Conservation (phyloP, 2,113 vertebrate genomes). For the Pseudopodoces humilis region DNA sequence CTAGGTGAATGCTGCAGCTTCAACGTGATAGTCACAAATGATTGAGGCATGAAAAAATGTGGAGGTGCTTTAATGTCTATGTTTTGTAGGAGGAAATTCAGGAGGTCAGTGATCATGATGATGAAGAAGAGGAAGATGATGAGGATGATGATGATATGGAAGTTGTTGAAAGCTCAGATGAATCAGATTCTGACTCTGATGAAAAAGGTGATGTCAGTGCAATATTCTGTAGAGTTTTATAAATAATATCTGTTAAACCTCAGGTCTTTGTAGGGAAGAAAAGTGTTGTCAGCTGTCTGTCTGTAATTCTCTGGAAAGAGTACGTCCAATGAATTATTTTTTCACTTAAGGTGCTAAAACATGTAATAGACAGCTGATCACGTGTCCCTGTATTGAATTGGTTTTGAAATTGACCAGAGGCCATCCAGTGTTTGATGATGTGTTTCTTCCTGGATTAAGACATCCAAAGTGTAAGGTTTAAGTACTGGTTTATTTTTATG, state of each 20-base stretch:
- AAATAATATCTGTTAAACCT: background rate
- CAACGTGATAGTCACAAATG: background rate
- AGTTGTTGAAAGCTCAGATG: conserved; percentile 90
- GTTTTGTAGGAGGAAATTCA: conserved; percentile 81
- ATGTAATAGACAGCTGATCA: background rate
- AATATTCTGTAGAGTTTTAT: background rate
- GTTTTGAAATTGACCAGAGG: background rate
- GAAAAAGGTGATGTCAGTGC: conserved; percentile 86
- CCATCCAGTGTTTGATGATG: background rate
- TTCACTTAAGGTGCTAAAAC: background rate
- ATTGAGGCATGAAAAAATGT: background rate
- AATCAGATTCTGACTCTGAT: conserved; percentile 92
- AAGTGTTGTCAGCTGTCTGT: background rate
- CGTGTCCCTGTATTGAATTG: background rate
- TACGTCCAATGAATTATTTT: background rate
- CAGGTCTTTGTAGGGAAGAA: background rate
- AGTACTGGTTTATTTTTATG: background rate
- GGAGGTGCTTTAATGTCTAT: background rate
- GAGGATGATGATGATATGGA: conserved; percentile 90
- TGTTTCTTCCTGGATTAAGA: background rate
- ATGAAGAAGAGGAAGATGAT: conserved; percentile 89
- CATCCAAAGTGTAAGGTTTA: background rate
- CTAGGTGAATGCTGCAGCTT: background rate
- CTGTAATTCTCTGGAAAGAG: background rate
- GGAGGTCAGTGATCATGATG: conserved; percentile 91